phyloP scores from a whole-genome alignment of 2,888 invertebrate species.

The Conistra vaccinii region DNA sequence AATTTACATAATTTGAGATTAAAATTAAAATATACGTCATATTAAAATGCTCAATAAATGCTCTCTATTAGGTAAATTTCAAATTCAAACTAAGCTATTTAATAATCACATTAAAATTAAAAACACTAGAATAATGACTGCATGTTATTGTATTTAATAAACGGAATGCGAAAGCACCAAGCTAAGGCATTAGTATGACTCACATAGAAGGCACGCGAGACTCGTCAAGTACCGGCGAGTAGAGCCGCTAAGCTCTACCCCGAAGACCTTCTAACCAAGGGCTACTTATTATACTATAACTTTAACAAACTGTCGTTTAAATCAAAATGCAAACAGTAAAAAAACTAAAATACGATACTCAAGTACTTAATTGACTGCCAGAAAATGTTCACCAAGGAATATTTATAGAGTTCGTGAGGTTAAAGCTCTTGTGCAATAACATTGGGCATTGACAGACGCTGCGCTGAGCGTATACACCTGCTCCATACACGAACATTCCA shows the following conservation, averaged over 20 bases:
- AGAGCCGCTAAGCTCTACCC: conserved; percentile 72
- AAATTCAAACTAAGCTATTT: background rate
- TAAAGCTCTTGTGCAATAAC: conserved; percentile 59
- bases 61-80: background rate
- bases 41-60: background rate
- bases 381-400: conserved; percentile 19
- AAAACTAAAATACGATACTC: conserved; percentile 28
- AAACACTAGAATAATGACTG: conserved; percentile 49
- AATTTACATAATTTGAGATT: background rate
- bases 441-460: conserved; percentile 52
- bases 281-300: conserved; percentile 30
- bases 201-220: conserved; percentile 84
- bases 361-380: conserved; percentile 14
- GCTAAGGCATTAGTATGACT: conserved; percentile 83
- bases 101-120: background rate
- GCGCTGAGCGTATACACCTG: conserved; percentile 71
- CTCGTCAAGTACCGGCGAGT: conserved; percentile 71
- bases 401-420: conserved; percentile 39
- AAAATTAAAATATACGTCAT: background rate
- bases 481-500: conserved; percentile 70
- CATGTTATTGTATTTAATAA: conserved; percentile 66
- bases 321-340: conserved; percentile 12
- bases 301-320: conserved; percentile 12
- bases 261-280: conserved; percentile 64
- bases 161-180: conserved; percentile 84